Evolutionary conservation across 1,140 invertebrate genomes (phyloP).

Genomic region (Octopus sinensis): DNA sequence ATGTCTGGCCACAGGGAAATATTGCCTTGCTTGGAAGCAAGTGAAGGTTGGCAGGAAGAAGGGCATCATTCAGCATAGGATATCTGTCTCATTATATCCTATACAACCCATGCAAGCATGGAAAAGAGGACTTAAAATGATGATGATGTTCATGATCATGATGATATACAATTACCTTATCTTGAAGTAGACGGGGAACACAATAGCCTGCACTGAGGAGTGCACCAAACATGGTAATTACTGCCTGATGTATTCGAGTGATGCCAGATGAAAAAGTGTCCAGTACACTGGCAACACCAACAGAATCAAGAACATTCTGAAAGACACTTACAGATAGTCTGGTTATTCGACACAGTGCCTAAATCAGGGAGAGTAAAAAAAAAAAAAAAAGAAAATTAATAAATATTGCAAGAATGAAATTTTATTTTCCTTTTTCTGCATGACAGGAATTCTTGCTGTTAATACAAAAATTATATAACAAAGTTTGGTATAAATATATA

Average conservation of each 20-base stretch:
- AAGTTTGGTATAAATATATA: no score
- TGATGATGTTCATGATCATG: neutral
- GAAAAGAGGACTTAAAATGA: neutral
- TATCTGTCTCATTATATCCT: no score
- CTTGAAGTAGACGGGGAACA: slow-evolving; percentile 45
- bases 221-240: slow-evolving; percentile 54
- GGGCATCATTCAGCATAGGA: no score
- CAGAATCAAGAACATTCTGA: slow-evolving; percentile 54
- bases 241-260: slow-evolving; percentile 52
- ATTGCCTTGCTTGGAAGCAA: no score
- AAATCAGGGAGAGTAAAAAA: slow-evolving; percentile 15
- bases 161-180: slow-evolving; percentile 42
- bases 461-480: no score
- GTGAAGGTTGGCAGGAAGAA: no score
- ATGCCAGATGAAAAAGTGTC: slow-evolving; percentile 46
- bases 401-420: no score
- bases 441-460: no score
- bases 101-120: neutral
- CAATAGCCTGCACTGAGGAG: slow-evolving; percentile 42
- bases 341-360: slow-evolving; percentile 55
- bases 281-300: slow-evolving; percentile 48
- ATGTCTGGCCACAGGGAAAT: no score
- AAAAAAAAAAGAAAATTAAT: no score
- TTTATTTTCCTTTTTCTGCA: no score
- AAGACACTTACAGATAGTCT: slow-evolving; percentile 48